Base-by-base conservation (phyloP, 2,888 invertebrate species). In the Dendrolimus houi region DNA sequence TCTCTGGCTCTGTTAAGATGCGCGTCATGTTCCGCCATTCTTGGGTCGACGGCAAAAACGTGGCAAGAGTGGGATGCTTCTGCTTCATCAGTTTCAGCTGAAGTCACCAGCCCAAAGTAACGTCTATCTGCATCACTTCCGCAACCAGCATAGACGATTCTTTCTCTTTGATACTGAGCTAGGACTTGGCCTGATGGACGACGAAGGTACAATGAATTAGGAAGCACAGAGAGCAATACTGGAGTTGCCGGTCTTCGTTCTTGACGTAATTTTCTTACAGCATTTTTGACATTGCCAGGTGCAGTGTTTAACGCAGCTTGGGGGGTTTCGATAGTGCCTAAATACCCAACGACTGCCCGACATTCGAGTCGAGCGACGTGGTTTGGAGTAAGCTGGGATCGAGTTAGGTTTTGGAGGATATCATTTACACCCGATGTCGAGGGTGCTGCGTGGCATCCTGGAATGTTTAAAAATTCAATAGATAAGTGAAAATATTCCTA, bases 261-360 rank as follows among this genome's bases (percentile, higher is more conserved):
- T 61, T 97, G 95, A 47, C 98, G 92, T 54, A 98, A 88, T 71
- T 97, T 94, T 60, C 96, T 93, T 55, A 99, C 98, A 62, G 98
- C 98, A 59, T 95, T 96, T 59, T 96, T 93, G 13, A 98, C 95
- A 14, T 96, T 94, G 79, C 94, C 93, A 58, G 97, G 94, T 12
- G 95, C 94, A 53, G 94, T 94, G 54, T 94, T 93, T 56, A 95
- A 92, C 54, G 96, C 91, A 65, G 96, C 95, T 78, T 95, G 95
- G 0, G 98, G 98, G 91, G 98, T 98, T 85, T 98, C 98, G 63
- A 99, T 97, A 1, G 98, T 98, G 29, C 98, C 98, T 55, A 99
- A 91, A 82, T 99, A 99, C 1, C 98, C 98, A 1, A 99, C 97
- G 2, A 99, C 94, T 0, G 96, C 96, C 66, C 96, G 94, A 72